A percentile compares a stretch with the other conserved stretches of the same genome.
Evolutionary conservation across 2,888 invertebrate species (phyloP).

Genomic region (Leptopilina myrica): DNA sequence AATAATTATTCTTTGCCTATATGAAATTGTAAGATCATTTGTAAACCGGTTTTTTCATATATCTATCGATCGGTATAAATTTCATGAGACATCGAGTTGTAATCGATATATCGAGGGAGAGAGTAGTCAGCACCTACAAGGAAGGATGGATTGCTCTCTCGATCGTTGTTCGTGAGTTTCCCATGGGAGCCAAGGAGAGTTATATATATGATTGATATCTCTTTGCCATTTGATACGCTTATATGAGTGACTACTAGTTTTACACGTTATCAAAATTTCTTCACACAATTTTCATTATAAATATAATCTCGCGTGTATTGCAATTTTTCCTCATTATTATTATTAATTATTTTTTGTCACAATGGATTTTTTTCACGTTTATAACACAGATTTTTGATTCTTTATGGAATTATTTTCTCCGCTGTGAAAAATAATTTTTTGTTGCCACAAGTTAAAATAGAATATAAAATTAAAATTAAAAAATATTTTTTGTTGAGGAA

Average conservation of each 20-base stretch:
- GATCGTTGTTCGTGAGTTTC: constrained; percentile 31
- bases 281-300: too few species aligned
- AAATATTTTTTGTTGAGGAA: too few species aligned
- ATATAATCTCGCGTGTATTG: too few species aligned
- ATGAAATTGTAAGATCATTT: constrained; percentile 54
- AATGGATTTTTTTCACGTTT: too few species aligned
- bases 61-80: constrained; percentile 57
- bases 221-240: constrained; percentile 55
- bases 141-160: constrained; percentile 36
- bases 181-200: constrained; percentile 24
- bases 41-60: constrained; percentile 56
- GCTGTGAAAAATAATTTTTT: too few species aligned
- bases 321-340: too few species aligned
- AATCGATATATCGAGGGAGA: constrained; percentile 59
- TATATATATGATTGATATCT: constrained; percentile 54
- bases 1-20: background rate
- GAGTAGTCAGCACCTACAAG: constrained; percentile 49
- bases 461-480: too few species aligned
- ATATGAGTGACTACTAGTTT: constrained; percentile 23
- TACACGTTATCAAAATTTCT: constrained; percentile 13
- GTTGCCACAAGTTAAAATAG: too few species aligned
- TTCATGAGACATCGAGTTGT: constrained; percentile 58
- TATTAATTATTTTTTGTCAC: too few species aligned
- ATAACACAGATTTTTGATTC: too few species aligned
- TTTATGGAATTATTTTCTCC: too few species aligned